Evolutionary conservation across 2,113 vertebrate species (phyloP), one percentile per base, ranked within the genome.

Genomic region (Caracal caracal): DNA sequence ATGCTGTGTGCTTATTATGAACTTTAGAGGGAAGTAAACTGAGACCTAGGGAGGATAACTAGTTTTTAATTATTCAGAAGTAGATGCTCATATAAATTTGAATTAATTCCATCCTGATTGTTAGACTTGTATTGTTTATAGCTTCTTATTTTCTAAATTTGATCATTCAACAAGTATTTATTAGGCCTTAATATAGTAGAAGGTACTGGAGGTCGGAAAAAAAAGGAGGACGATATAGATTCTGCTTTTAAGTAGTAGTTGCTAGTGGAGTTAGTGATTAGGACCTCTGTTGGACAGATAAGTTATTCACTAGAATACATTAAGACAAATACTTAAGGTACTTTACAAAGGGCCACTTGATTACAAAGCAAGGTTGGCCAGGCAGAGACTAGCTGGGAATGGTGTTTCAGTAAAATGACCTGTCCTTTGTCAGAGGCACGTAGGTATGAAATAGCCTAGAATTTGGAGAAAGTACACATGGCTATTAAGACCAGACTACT

Each of bases 131-230:
- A 61, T 75, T 87, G 66, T 73, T 88, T 68, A 70, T 49, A 88
- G 70, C 37, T 43, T 43, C 28, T 49, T 56, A 51, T 20, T 59
- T 86, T 78, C 19, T 56, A 43, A 71, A 51, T 78, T 53, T 91
- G 19, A 11, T 80, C 90, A 53, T 90, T 91, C 37, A 89, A 37
- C 84, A 96, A 51, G 19, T 96, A 81, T 88, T 85, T 85, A 63
- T 71, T 76, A 47, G 79, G 53, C 12, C 61, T 93, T 84, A 49
- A 7, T 51, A 9, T 94, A 59, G 56, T 59, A 59, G 56, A 59
- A 59, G 22, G 24, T 93, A 76, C 20, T 37, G 5, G 40, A 73
- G 51, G 30, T 94, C 1, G 19, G 19, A 51, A 70, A 85, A 89
- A 47, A 80, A 40, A 70, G 56, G 30, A 92, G 17, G 49, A 83